phyloP scores from a whole-genome alignment of 1,140 invertebrate genomes.

The Euwallacea similis region DNA sequence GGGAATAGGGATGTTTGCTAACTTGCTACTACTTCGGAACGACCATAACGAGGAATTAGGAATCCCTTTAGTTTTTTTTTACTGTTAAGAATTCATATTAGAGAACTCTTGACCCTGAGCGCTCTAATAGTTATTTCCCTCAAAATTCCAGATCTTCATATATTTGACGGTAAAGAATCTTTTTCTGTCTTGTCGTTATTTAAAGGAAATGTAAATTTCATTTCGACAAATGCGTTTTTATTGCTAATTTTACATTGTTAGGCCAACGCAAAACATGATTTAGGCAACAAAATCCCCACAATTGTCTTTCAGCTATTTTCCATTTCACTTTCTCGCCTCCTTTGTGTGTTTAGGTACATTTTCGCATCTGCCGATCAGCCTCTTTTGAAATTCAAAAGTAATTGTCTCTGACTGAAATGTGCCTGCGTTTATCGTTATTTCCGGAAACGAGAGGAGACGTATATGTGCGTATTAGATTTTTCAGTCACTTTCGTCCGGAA shows the following conservation, averaged over 20 bases:
- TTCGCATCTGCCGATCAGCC: slow-evolving; percentile 2
- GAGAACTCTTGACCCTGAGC: too few relatives aligned
- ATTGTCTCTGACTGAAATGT: slow-evolving; percentile 2
- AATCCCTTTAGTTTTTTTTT: too few relatives aligned
- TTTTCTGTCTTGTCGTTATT: too few relatives aligned
- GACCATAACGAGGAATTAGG: neutral
- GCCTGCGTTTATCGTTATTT: slow-evolving; percentile 3
- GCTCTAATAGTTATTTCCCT: too few relatives aligned
- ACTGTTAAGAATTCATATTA: too few relatives aligned
- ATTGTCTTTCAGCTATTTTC: neutral
- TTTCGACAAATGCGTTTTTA: too few relatives aligned
- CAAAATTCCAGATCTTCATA: too few relatives aligned
- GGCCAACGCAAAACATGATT: too few relatives aligned
- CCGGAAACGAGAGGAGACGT: slow-evolving; percentile 4
- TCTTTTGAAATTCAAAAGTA: slow-evolving; percentile 13
- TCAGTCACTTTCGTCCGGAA: neutral
- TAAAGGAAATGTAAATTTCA: too few relatives aligned
- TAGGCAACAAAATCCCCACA: neutral
- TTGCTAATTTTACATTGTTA: too few relatives aligned
- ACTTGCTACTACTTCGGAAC: neutral
- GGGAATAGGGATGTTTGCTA: neutral
- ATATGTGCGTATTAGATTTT: slow-evolving; percentile 13
- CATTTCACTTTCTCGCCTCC: neutral
- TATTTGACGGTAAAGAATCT: too few relatives aligned
- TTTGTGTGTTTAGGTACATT: slow-evolving; percentile 2